Evolutionary conservation across 2,113 vertebrate genomes (phyloP).

Genomic region (Empidonax alnorum): DNA sequence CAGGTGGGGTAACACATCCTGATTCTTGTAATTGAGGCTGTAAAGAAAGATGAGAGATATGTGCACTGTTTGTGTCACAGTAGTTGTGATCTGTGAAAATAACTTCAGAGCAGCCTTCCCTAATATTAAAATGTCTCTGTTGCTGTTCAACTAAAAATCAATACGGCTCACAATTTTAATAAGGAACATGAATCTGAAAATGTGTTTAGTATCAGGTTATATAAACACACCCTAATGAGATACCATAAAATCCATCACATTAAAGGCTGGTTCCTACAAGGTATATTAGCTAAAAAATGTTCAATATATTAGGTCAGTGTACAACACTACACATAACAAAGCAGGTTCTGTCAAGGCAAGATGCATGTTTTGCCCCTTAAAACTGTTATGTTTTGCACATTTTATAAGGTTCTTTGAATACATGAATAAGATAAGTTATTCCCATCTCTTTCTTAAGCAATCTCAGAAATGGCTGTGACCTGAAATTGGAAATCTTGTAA

Average conservation of each 20-base stretch:
- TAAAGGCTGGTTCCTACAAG: constrained; percentile 82
- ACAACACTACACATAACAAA: constrained; percentile 79
- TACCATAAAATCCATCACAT: constrained; percentile 86
- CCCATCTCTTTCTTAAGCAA: constrained; percentile 82
- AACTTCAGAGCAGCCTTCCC: constrained; percentile 68
- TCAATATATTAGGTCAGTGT: constrained; percentile 82
- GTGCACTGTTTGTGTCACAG: constrained; percentile 41
- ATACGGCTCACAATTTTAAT: constrained; percentile 81
- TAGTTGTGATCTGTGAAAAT: constrained; percentile 69
- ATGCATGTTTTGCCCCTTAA: constrained; percentile 81
- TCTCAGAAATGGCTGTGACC: constrained; percentile 83
- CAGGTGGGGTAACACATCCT: constrained; percentile 35
- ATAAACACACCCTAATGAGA: constrained; percentile 85
- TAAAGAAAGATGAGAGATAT: constrained; percentile 43
- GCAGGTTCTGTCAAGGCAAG: constrained; percentile 80
- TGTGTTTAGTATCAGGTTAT: constrained; percentile 82
- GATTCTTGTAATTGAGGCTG: constrained; percentile 56
- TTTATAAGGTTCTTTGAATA: constrained; percentile 86
- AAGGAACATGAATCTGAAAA: constrained; percentile 83
- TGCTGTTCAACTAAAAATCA: constrained; percentile 76
- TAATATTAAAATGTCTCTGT: constrained; percentile 72
- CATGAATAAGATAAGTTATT: constrained; percentile 85
- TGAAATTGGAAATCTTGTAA: constrained; percentile 87
- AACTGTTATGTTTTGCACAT: constrained; percentile 83
- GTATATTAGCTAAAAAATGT: constrained; percentile 85